A percentile compares a stretch with the other conserved stretches of the same genome.
Conservation (phyloP, 2,888 invertebrate species). For the Palloptera scutellata region DNA sequence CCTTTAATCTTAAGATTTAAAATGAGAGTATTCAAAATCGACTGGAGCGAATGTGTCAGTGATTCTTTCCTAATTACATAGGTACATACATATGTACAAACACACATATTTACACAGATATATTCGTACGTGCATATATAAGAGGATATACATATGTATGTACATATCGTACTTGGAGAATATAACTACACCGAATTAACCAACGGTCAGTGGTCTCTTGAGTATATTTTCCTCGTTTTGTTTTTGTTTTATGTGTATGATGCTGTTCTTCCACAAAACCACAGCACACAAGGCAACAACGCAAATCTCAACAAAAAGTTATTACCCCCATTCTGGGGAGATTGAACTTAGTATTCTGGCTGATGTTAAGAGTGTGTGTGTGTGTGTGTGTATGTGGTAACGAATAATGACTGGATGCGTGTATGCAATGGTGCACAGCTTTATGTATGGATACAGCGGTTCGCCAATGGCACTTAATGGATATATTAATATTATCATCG, state of each 20-base stretch:
- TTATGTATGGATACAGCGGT: background rate
- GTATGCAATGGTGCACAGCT: constrained; percentile 10
- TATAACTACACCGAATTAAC: constrained; percentile 1
- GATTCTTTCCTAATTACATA: no score
- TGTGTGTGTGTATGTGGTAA: background rate
- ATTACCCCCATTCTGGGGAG: constrained; percentile 37
- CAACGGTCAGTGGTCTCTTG: constrained; percentile 27
- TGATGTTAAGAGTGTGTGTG: background rate
- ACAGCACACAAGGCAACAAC: constrained; percentile 17
- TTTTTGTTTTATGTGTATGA: constrained; percentile 16
- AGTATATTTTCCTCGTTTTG: constrained; percentile 15
- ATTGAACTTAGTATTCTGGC: constrained; percentile 34
- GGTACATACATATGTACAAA: no score
- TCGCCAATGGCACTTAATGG: background rate
- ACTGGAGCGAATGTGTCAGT: no score
- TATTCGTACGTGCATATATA: no score
- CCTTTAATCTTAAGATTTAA: no score
- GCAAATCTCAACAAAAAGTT: constrained; percentile 32
- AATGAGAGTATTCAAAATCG: no score
- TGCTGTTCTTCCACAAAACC: constrained; percentile 1
- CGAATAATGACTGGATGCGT: background rate
- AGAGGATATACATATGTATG: no score
- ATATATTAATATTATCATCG: background rate
- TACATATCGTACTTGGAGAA: no score
- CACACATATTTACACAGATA: no score